Evolutionary conservation across 2,113 vertebrate genomes (phyloP).

Genomic region (Candoia aspera): DNA sequence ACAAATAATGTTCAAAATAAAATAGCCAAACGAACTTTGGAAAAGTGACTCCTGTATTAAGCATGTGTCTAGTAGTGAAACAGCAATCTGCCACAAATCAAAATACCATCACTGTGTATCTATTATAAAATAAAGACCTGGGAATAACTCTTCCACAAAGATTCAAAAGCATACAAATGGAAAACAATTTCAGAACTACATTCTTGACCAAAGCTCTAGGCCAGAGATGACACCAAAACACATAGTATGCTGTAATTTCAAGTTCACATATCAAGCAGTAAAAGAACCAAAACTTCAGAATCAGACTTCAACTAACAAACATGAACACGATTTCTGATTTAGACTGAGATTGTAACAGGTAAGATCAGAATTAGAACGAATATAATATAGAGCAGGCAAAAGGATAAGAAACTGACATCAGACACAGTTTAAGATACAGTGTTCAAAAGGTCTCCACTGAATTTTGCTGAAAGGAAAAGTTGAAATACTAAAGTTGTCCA

Average conservation of each 20-base stretch:
- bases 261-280: background rate
- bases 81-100: background rate
- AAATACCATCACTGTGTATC: background rate
- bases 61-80: background rate
- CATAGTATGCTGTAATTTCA: background rate
- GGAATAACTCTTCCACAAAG: background rate
- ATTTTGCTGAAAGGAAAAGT: background rate
- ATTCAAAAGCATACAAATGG: background rate
- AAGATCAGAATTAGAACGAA: background rate
- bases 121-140: background rate
- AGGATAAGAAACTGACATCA: background rate
- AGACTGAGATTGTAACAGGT: background rate
- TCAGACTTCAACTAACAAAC: background rate
- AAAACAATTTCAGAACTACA: background rate
- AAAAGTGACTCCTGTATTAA: background rate
- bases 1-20: background rate
- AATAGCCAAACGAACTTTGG: background rate
- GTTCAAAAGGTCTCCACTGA: background rate
- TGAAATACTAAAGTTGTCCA: background rate
- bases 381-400: background rate
- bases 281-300: background rate
- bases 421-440: background rate
- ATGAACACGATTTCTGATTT: background rate
- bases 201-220: background rate
- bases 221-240: background rate